phyloP scores from a whole-genome alignment of 2,888 invertebrate genomes.

The Alsophila aescularia region DNA sequence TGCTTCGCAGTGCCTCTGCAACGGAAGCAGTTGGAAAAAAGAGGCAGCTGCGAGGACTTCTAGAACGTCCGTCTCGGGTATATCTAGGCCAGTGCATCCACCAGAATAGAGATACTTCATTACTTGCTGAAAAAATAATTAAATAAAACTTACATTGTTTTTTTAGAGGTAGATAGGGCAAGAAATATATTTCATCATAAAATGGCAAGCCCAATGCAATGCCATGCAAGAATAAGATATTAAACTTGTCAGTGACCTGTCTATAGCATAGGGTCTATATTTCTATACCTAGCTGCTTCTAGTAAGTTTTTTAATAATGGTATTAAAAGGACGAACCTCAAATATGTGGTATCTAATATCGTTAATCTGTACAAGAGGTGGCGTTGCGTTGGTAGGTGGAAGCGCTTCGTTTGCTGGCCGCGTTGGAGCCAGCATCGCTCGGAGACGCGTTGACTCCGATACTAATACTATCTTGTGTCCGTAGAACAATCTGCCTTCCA shows the following conservation, averaged over 20 bases:
- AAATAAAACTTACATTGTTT: background rate
- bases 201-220: too few relatives aligned
- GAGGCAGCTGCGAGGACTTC: slow-evolving; percentile 96
- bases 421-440: slow-evolving; percentile 89
- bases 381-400: slow-evolving; percentile 55
- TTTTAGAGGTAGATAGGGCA: too few relatives aligned
- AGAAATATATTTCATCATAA: too few relatives aligned
- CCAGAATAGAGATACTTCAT: slow-evolving; percentile 97
- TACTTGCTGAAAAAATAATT: slow-evolving; percentile 86
- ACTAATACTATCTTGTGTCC: slow-evolving; percentile 97
- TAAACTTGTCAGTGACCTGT: too few relatives aligned
- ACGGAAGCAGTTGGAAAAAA: slow-evolving; percentile 94
- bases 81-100: slow-evolving; percentile 90
- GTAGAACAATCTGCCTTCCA: slow-evolving; percentile 95
- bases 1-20: slow-evolving; percentile 93
- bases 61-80: slow-evolving; percentile 91
- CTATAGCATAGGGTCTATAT: too few relatives aligned
- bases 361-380: slow-evolving; percentile 95
- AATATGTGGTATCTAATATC: slow-evolving; percentile 97
- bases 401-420: slow-evolving; percentile 54
- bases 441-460: slow-evolving; percentile 93
- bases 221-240: too few relatives aligned
- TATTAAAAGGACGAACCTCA: slow-evolving; percentile 84
- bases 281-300: too few relatives aligned
- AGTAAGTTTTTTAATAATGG: background rate